Percentiles rank a stretch among this genome's conserved stretches.
phyloP scores from a whole-genome alignment of 2,113 vertebrate genomes.

The Colistium nudipinnis region DNA sequence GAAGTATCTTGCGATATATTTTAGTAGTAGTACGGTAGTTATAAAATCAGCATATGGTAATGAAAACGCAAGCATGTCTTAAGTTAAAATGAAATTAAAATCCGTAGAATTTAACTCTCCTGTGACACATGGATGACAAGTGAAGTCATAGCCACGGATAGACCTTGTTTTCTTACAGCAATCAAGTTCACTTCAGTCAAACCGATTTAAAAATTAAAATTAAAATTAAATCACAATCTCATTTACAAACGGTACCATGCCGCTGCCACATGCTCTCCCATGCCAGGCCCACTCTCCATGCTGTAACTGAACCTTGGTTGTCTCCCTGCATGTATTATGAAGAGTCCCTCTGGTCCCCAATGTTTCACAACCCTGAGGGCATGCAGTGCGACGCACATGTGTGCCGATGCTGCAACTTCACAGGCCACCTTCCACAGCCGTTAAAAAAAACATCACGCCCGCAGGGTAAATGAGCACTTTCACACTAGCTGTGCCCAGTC shows the following conservation, averaged over 20 bases:
- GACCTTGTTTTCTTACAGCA: background rate
- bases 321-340: conserved; percentile 47
- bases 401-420: conserved; percentile 14
- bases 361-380: conserved; percentile 30
- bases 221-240: background rate
- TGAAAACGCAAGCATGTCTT: too few relatives aligned
- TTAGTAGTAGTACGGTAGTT: background rate
- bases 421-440: conserved; percentile 7
- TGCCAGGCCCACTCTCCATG: background rate
- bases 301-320: conserved; percentile 30
- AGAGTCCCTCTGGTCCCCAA: conserved; percentile 24
- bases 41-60: background rate
- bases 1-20: background rate
- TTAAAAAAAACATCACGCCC: conserved; percentile 51
- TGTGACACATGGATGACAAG: background rate
- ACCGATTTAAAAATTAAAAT: too few relatives aligned
- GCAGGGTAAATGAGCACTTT: conserved; percentile 43
- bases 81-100: background rate
- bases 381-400: conserved; percentile 33
- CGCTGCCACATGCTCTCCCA: conserved; percentile 5
- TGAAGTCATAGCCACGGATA: background rate
- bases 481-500: conserved; percentile 36
- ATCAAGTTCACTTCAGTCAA: too few relatives aligned
- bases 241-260: conserved; percentile 13
- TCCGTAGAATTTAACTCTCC: background rate